Conservation (phyloP, 2,797 vertebrate genomes). For the Harpia harpyja region DNA sequence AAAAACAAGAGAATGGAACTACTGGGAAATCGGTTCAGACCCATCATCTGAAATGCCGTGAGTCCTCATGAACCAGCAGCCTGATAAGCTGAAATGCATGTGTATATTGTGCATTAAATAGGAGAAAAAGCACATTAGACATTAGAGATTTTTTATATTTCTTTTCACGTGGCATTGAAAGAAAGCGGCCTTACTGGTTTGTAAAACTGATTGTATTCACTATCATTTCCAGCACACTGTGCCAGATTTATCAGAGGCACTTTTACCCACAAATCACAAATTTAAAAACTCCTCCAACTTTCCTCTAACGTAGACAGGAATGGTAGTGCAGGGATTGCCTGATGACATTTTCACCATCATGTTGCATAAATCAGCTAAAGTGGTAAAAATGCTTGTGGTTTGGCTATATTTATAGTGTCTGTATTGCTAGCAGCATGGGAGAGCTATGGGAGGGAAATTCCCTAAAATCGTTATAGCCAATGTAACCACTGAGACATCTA, state of each 20-base stretch:
- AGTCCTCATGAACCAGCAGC: not conserved
- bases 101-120: not conserved
- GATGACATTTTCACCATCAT: slow-evolving; percentile 17
- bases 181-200: not conserved
- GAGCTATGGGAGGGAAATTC: slow-evolving; percentile 15
- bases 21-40: not conserved
- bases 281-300: not conserved
- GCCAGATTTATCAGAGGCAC: not conserved
- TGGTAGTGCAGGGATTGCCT: not conserved
- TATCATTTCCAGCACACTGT: not conserved
- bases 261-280: not conserved
- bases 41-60: not conserved
- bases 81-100: not conserved
- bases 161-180: not conserved
- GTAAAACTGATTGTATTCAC: not conserved
- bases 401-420: slow-evolving; percentile 26
- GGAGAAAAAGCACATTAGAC: not conserved
- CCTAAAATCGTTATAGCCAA: not conserved
- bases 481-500: slow-evolving; percentile 7
- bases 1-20: not conserved
- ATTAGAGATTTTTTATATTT: not conserved
- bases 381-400: slow-evolving; percentile 58
- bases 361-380: slow-evolving; percentile 38
- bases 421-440: slow-evolving; percentile 34
- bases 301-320: not conserved